Base-by-base conservation (phyloP, 2,797 vertebrate species). In the Xyrichtys novacula region DNA sequence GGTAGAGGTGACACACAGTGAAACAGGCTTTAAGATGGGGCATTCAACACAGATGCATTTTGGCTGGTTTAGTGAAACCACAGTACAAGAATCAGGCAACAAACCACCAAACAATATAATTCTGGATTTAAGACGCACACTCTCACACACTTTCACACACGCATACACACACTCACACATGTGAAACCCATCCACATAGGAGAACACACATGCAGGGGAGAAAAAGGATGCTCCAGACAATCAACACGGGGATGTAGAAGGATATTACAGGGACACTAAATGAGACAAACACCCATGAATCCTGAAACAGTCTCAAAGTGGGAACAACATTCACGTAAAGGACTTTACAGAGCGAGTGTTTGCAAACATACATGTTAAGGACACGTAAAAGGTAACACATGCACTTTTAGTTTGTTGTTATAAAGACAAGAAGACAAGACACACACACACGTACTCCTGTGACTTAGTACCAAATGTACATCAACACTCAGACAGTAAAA, bases 31-130 rank as follows among this genome's bases (percentile, higher is more conserved):
- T 26, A 52, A 58, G 52, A 63, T 81, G 71, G 69, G 55, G 83
- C 86, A 90, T 88, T 88, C 82, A 80, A 90, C 83, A 92, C 50
- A 69, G 73, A 88, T 89, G 85, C 84, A 86, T 43, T 68, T 44
- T 56, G 63, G 65, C 67, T 72, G 58, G 40, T 81, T 84, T 50
- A 54, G 60, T 79, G 44, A 76, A 72, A 83, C 66, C 70, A 88
- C 71, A 32, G 70, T 73, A 88, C 78, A 81, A 81, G 71, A 74
- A 29, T 83, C 88, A 87, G 78, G 85, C 88, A 90, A 85, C 74
- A 85, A 67, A 74, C 52, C 62, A 80, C 77, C 71, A 81, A 77
- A 85, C 55, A 59, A 56, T 66, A 80, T 67, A 47, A 53, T 70
- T 39, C 66, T 47, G 20, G 50, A 38, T 32, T 70, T 47, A 16